A percentile compares a stretch with the other conserved stretches of the same genome.
These are phyloP conservation scores for Wasmannia auropunctata DNA, from an alignment of 1,140 invertebrate genomes.

Conservation along the genomic window DNA sequence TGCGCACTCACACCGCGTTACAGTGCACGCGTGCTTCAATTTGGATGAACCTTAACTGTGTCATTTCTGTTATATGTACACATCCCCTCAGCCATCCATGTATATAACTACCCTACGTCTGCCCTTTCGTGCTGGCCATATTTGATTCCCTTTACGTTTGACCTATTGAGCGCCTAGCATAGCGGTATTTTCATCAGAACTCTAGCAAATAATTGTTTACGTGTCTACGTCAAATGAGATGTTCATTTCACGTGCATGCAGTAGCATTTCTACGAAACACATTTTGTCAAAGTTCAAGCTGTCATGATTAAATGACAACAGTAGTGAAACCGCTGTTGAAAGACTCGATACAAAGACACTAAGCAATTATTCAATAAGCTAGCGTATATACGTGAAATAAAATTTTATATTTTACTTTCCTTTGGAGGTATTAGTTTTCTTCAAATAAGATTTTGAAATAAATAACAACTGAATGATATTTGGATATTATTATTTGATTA, in stretches of 20 bases:
- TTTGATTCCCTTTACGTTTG: conserved; percentile 59
- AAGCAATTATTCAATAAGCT: neutral
- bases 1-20: neutral
- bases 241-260: conserved; percentile 25
- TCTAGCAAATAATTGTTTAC: conserved; percentile 56
- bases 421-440: neutral
- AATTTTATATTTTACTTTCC: neutral
- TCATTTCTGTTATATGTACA: conserved; percentile 45
- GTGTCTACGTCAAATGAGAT: conserved; percentile 48
- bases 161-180: conserved; percentile 48
- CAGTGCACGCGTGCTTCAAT: conserved; percentile 34
- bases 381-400: neutral
- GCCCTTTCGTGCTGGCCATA: conserved; percentile 46
- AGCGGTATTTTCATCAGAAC: conserved; percentile 45
- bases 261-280: neutral
- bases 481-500: neutral
- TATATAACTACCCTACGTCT: conserved; percentile 20
- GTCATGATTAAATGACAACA: neutral
- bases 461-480: neutral
- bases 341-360: too few species aligned
- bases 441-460: neutral
- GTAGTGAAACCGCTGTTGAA: neutral
- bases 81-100: conserved; percentile 4
- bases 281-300: conserved; percentile 16
- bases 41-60: conserved; percentile 51